phyloP scores from a whole-genome alignment of 2,888 invertebrate genomes.

The Branchipolynoe longqiensis region DNA sequence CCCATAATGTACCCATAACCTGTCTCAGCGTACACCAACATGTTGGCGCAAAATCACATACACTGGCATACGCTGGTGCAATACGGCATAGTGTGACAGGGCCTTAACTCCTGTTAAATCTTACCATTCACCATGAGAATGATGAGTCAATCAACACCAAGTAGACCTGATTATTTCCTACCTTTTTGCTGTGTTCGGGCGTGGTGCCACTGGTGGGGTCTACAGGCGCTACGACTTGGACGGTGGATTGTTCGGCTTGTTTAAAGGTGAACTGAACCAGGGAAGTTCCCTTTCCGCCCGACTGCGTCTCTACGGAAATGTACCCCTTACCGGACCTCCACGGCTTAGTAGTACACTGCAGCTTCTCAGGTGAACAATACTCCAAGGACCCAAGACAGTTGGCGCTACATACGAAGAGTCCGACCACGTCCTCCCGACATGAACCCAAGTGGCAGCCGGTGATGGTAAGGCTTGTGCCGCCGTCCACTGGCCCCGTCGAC shows the following conservation, averaged over 20 bases:
- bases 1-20: too few species aligned
- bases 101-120: too few species aligned
- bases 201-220: too few species aligned
- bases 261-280: slow-evolving; percentile 55
- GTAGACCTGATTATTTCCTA: too few species aligned
- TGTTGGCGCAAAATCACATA: too few species aligned
- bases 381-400: slow-evolving; percentile 77
- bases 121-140: too few species aligned
- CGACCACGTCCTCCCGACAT: slow-evolving; percentile 77
- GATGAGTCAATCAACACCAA: too few species aligned
- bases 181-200: slow-evolving; percentile 1
- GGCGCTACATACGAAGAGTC: slow-evolving; percentile 77
- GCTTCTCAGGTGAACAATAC: slow-evolving; percentile 74
- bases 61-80: too few species aligned
- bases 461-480: slow-evolving; percentile 76
- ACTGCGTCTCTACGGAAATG: slow-evolving; percentile 77
- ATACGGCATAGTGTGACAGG: too few species aligned
- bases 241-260: background rate
- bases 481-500: slow-evolving; percentile 73
- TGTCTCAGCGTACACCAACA: background rate
- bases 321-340: slow-evolving; percentile 75
- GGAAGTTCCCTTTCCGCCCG: slow-evolving; percentile 75
- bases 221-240: too few species aligned
- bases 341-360: slow-evolving; percentile 76
- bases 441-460: slow-evolving; percentile 78